phyloP scores from a whole-genome alignment of 2,113 vertebrate genomes.

The Asarcornis scutulata region DNA sequence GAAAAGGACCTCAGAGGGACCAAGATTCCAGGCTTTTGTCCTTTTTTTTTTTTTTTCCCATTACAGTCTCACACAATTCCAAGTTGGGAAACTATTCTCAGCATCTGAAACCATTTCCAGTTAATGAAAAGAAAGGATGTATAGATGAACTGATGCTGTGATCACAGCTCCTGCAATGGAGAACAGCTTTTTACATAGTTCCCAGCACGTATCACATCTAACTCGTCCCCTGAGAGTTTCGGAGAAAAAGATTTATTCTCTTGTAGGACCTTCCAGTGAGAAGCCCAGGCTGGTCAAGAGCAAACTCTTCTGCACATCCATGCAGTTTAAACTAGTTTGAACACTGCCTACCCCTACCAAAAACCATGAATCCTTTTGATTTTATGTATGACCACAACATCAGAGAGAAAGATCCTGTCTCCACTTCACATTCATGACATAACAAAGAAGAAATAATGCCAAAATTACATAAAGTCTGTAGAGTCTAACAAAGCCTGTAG shows the following conservation, averaged over 20 bases:
- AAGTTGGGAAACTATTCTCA: not conserved
- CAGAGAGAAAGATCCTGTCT: conserved; percentile 51
- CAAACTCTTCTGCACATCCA: not conserved
- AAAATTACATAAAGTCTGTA: conserved; percentile 77
- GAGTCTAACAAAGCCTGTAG: conserved; percentile 52
- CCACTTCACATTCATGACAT: conserved; percentile 53
- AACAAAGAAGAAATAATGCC: conserved; percentile 61
- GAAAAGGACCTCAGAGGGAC: not conserved
- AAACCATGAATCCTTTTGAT: not conserved
- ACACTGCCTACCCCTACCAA: not conserved
- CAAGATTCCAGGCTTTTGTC: not conserved
- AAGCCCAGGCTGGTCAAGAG: not conserved
- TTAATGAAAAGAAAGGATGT: not conserved
- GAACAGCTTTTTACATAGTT: not conserved
- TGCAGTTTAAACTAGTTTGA: not conserved
- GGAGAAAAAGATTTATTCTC: not conserved
- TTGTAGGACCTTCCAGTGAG: not conserved
- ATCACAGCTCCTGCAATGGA: not conserved
- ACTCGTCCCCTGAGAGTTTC: not conserved
- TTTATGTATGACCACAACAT: not conserved
- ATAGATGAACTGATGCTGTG: not conserved
- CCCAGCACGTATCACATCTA: not conserved
- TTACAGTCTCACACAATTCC: not conserved
- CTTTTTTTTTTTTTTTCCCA: not conserved
- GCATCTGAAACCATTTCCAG: not conserved